Evolutionary conservation across 2,113 vertebrate genomes (phyloP).

Genomic region (Thalassarche chlororhynchos): DNA sequence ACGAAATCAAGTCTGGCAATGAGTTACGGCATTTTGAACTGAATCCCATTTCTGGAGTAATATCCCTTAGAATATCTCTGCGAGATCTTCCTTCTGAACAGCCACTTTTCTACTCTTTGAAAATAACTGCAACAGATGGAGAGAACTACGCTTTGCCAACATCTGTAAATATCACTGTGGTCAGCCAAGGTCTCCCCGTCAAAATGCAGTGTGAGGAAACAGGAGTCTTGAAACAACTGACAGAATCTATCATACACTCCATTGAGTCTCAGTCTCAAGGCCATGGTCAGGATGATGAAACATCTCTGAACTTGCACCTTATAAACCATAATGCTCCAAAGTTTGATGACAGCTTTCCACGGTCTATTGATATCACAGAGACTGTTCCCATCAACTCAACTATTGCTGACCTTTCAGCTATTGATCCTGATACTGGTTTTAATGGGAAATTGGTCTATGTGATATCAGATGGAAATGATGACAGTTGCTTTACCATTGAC

Average conservation of each 20-base stretch:
- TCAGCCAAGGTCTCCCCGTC: constrained; percentile 67
- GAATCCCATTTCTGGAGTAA: constrained; percentile 82
- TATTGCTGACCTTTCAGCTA: constrained; percentile 83
- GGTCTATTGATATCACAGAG: constrained; percentile 86
- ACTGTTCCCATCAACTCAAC: constrained; percentile 77
- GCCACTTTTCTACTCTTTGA: constrained; percentile 77
- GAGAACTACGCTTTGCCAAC: constrained; percentile 83
- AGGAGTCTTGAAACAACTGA: constrained; percentile 84
- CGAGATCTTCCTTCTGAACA: constrained; percentile 38
- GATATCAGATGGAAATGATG: constrained; percentile 90
- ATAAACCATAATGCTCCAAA: constrained; percentile 87
- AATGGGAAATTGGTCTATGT: constrained; percentile 88
- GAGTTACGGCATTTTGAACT: constrained; percentile 85
- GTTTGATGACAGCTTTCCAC: constrained; percentile 84
- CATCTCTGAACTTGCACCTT: constrained; percentile 83
- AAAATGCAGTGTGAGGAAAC: constrained; percentile 88
- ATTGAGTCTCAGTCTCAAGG: constrained; percentile 80
- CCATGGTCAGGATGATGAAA: constrained; percentile 80
- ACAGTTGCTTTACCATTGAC: constrained; percentile 89
- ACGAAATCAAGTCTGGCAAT: constrained; percentile 88
- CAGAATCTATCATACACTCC: constrained; percentile 88
- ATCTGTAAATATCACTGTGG: constrained; percentile 84
- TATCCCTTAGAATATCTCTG: constrained; percentile 82
- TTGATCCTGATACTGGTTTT: constrained; percentile 87
- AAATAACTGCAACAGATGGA: constrained; percentile 89